Evolutionary conservation across 2,113 vertebrate species (phyloP).

Genomic region (Strigops habroptila): DNA sequence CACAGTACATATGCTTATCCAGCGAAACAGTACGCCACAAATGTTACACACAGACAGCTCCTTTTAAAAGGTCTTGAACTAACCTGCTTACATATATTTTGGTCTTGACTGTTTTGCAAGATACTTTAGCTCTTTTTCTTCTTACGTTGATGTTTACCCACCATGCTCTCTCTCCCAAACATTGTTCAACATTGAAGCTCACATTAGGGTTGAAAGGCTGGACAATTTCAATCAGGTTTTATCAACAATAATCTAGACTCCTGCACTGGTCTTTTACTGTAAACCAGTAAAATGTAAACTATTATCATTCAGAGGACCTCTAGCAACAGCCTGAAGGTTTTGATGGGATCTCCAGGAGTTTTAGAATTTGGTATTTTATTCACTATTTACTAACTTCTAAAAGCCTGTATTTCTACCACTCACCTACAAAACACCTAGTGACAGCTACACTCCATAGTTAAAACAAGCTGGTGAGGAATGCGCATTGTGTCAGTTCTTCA

Average conservation of each 20-base stretch:
- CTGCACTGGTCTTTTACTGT: background rate
- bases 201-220: background rate
- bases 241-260: background rate
- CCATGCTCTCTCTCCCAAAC: rapidly evolving
- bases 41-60: background rate
- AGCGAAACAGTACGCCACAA: background rate
- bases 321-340: background rate
- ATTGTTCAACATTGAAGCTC: background rate
- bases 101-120: background rate
- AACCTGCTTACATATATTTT: background rate
- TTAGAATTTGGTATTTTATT: background rate
- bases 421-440: background rate
- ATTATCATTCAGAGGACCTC: background rate
- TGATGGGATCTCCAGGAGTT: background rate
- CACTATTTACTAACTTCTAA: background rate
- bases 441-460: background rate
- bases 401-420: background rate
- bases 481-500: rapidly evolving
- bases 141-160: background rate
- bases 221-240: background rate
- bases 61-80: background rate
- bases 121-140: background rate
- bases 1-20: background rate
- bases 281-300: background rate
- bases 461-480: background rate